These are phyloP conservation scores for Stenolophus ochropezus DNA, from an alignment of 2,888 invertebrate genomes.

Conservation along the genomic window DNA sequence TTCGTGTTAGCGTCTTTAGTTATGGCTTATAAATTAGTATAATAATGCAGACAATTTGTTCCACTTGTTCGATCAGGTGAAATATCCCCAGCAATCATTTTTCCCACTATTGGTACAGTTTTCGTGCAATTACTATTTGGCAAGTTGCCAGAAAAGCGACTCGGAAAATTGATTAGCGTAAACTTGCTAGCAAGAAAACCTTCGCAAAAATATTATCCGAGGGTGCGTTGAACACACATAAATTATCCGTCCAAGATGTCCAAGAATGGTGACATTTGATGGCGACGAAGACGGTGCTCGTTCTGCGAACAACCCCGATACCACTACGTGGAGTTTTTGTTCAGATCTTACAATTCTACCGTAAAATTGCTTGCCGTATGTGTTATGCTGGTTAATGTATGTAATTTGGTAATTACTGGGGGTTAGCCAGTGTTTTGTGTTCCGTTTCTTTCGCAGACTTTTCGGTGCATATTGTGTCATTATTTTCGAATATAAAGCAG, in stretches of 20 bases:
- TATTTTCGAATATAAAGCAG: background rate
- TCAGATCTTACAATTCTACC: too few species aligned
- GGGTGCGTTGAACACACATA: conserved; percentile 18
- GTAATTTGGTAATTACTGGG: background rate
- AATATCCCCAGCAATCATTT: conserved; percentile 39
- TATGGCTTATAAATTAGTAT: background rate
- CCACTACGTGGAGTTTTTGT: too few species aligned
- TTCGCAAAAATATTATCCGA: conserved; percentile 42
- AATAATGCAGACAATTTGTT: background rate
- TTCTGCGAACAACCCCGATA: background rate
- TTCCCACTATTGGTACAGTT: conserved; percentile 43
- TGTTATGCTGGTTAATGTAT: background rate
- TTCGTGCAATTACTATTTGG: conserved; percentile 52
- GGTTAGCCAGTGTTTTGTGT: background rate
- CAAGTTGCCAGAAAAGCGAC: conserved; percentile 38
- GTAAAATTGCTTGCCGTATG: too few species aligned
- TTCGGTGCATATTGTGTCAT: background rate
- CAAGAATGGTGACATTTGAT: background rate
- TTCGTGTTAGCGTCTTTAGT: background rate
- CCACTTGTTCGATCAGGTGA: conserved; percentile 13
- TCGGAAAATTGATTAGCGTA: conserved; percentile 50
- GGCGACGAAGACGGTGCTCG: background rate
- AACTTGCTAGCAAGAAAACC: conserved; percentile 37
- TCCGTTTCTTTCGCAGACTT: background rate
- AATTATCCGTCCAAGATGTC: background rate